Evolutionary conservation across 2,797 vertebrate species (phyloP), one percentile per base, ranked within the genome.

Genomic region (Galaxias olidus): DNA sequence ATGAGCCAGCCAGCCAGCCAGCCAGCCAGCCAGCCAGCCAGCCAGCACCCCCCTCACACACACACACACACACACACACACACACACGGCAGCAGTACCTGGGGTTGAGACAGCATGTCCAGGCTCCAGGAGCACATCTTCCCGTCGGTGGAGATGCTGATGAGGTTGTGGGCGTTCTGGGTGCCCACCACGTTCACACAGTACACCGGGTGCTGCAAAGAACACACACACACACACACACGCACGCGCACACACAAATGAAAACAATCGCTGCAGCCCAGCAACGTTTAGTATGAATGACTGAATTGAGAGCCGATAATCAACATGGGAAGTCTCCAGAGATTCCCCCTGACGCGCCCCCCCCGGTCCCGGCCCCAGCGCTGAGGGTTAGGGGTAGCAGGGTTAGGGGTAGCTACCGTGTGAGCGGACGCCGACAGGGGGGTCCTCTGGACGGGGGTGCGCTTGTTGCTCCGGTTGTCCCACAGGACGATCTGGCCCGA

Each of bases 61-160:
- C 30, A 12, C 17, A n/a, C 2, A 11, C 53, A 19, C 14, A 12
- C 47, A n/a, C 40, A 43, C 0, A 18, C 14, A 1, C 8, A 43
- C 0, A 20, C 1, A 8, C 46, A 41, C 18, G 4, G 30, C 10
- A 11, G 42, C 10, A 4, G 8, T 87, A 98, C 98, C 95, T 98
- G 97, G 0, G 98, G 98, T 58, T 98, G 96, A 54, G 98, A 99
- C 72, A 99, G 95, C 97, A 99, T 98, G 84, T 99, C 97, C 45
- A 99, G 91, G 79, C 96, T 99, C 98, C 98, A 99, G 17, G 97
- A 98, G 86, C 98, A 99, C 91, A 99, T 97, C 87, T 97, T 98
- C 48, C 98, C 98, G 54, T 99, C 98, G 9, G 97, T 99, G 78
- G 98, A 99, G 78, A 99, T 97, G 86, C 97, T 99, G 85, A 99